These are phyloP conservation scores for Phainopepla nitens DNA, from an alignment of 2,113 vertebrate genomes.

Conservation along the genomic window DNA sequence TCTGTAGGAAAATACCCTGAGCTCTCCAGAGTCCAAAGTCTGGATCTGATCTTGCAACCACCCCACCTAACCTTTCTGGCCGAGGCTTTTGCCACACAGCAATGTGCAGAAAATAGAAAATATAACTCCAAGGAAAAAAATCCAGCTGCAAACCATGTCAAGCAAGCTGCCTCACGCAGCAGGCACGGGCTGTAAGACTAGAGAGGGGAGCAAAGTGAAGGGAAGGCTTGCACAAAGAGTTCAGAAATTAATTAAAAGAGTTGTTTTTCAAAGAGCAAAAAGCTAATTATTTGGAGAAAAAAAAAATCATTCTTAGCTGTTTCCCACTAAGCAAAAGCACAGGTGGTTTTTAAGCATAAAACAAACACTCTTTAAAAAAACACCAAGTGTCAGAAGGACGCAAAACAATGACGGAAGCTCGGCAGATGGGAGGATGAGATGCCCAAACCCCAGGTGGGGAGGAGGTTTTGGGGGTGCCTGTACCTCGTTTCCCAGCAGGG, in stretches of 20 bases:
- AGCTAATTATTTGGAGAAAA: neutral
- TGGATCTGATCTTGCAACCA: neutral
- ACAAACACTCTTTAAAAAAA: neutral
- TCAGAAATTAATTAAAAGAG: neutral
- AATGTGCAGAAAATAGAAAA: neutral
- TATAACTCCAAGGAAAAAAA: neutral
- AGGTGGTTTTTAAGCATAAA: neutral
- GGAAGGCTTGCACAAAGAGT: neutral
- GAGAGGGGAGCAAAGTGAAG: neutral
- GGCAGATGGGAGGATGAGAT: fast-evolving
- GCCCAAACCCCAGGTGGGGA: neutral
- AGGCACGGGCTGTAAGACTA: neutral
- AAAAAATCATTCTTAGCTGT: neutral
- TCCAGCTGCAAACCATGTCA: neutral
- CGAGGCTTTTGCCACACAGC: neutral
- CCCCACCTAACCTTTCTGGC: neutral
- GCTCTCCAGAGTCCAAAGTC: neutral
- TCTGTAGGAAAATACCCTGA: neutral
- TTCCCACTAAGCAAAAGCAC: neutral
- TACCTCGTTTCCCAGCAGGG: slow-evolving; percentile 95
- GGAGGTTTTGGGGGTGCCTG: neutral
- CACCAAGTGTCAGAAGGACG: neutral
- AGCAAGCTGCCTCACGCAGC: neutral
- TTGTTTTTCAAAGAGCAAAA: neutral
- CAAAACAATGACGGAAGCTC: neutral